A percentile compares a stretch with the other conserved stretches of the same genome.
Conservation (phyloP, 2,113 vertebrate genomes). For the Paralichthys olivaceus region DNA sequence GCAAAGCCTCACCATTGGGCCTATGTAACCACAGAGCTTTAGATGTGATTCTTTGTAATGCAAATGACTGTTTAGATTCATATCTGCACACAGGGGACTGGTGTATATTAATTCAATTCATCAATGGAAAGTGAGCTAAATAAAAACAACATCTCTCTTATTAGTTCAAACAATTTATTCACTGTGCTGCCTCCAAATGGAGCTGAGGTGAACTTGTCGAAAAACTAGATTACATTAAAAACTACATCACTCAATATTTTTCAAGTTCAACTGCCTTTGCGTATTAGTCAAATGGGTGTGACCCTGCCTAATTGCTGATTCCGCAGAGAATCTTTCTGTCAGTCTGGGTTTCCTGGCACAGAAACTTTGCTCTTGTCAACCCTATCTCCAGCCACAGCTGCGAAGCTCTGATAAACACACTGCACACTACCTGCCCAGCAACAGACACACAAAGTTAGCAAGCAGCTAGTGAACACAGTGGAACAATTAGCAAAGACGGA, state of each 20-base stretch:
- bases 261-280: background rate
- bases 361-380: background rate
- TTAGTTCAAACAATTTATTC: background rate
- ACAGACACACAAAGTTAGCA: background rate
- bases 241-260: background rate
- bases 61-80: conserved; percentile 24
- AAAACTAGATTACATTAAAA: background rate
- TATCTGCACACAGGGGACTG: background rate
- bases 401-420: background rate
- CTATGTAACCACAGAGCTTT: conserved; percentile 12
- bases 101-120: background rate
- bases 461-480: too few relatives aligned
- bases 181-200: background rate
- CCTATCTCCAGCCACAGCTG: background rate
- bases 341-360: background rate
- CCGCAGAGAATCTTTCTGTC: background rate
- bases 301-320: background rate
- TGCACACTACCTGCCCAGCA: background rate
- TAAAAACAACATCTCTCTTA: background rate
- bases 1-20: conserved; percentile 23
- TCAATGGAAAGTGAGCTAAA: conserved; percentile 6
- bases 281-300: background rate
- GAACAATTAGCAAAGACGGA: background rate
- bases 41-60: conserved; percentile 25
- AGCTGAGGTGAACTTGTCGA: background rate